A percentile compares a stretch with the other conserved stretches of the same genome.
Evolutionary conservation across 2,888 invertebrate genomes (phyloP).

Genomic region (Ophion slaviceki): DNA sequence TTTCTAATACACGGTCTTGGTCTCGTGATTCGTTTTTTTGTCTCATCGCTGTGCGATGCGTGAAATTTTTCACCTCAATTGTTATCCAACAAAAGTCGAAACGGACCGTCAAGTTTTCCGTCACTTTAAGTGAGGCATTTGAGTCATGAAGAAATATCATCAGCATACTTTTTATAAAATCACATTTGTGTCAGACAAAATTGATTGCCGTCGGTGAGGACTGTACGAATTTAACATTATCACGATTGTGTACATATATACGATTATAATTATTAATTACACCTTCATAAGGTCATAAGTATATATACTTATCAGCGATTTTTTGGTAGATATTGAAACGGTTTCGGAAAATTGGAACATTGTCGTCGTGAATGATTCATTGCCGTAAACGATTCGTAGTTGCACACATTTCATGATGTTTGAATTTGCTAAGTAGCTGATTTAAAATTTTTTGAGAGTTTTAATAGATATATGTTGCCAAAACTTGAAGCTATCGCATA

Average conservation of each 20-base stretch:
- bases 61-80: constrained; percentile 60
- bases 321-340: neutral
- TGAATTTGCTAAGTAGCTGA: neutral
- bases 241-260: neutral
- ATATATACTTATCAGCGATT: neutral
- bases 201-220: neutral
- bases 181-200: neutral
- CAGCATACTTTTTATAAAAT: neutral
- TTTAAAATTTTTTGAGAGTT: too few relatives aligned
- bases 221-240: constrained; percentile 25
- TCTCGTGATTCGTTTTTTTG: constrained; percentile 47
- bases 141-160: neutral
- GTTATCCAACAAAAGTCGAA: neutral
- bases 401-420: neutral
- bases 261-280: constrained; percentile 2
- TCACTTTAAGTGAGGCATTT: neutral
- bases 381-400: neutral
- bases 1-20: neutral
- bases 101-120: neutral
- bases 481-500: neutral
- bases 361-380: neutral
- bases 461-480: neutral
- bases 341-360: neutral
- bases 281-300: neutral
- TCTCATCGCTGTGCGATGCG: constrained; percentile 35